Conservation (phyloP, 2,113 vertebrate species). For the Psophia crepitans region DNA sequence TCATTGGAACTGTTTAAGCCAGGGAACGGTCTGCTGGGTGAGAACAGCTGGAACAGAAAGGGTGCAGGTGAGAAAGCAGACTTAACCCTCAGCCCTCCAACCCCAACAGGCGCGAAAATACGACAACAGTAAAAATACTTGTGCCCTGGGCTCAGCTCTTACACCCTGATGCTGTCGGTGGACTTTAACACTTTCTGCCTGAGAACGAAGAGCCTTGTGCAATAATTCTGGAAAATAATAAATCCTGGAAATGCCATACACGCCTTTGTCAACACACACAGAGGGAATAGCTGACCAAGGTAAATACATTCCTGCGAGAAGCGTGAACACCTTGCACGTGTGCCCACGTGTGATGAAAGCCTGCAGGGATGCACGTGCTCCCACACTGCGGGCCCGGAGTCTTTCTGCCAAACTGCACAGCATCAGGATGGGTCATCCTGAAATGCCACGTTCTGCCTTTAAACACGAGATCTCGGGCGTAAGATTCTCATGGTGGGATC, state of each 20-base stretch:
- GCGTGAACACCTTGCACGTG: accelerated
- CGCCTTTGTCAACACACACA: not conserved
- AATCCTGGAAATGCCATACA: not conserved
- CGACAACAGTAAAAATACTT: not conserved
- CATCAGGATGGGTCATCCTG: not conserved
- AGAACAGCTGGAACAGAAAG: conserved; percentile 79
- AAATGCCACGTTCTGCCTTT: not conserved
- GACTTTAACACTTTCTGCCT: not conserved
- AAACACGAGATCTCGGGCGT: accelerated
- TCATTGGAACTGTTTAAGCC: conserved; percentile 83
- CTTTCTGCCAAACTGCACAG: not conserved
- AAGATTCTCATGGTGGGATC: not conserved
- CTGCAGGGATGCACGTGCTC: not conserved
- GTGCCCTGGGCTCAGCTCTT: not conserved
- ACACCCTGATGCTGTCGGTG: not conserved
- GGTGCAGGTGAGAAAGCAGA: not conserved
- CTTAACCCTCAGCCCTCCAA: not conserved
- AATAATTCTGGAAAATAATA: not conserved
- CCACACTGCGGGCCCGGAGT: not conserved
- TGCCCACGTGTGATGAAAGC: not conserved
- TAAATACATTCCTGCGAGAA: not conserved
- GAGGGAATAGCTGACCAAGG: not conserved
- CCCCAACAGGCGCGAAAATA: not conserved
- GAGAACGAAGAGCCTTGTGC: not conserved
- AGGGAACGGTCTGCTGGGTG: conserved; percentile 72